These are phyloP conservation scores for Myodes glareolus DNA, from an alignment of 2,113 vertebrate species.

Conservation along the genomic window DNA sequence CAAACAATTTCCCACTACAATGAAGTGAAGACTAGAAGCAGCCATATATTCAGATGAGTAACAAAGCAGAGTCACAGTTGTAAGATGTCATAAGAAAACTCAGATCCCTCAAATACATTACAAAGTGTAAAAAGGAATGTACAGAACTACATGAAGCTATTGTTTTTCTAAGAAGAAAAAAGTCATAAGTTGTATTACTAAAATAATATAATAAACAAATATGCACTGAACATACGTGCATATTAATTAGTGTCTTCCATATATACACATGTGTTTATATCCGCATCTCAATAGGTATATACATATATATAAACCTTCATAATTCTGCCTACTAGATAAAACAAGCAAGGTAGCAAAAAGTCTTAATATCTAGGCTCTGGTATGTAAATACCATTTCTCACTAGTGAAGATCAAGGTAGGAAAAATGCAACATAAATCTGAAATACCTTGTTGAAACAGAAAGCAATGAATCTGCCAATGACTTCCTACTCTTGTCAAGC, in stretches of 20 bases:
- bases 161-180: background rate
- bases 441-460: slow-evolving; percentile 33
- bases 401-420: background rate
- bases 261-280: background rate
- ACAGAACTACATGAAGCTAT: background rate
- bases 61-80: background rate
- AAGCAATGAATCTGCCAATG: slow-evolving; percentile 14
- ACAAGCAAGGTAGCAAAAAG: background rate
- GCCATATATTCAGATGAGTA: background rate
- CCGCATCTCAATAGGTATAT: background rate
- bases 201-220: background rate
- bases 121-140: background rate
- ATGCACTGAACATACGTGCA: background rate
- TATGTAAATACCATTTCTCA: slow-evolving; percentile 5
- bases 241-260: background rate
- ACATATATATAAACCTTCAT: background rate
- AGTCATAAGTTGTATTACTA: background rate
- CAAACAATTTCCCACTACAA: background rate
- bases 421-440: background rate
- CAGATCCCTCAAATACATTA: background rate
- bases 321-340: background rate
- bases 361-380: background rate
- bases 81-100: slow-evolving; percentile 20
- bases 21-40: slow-evolving; percentile 8
- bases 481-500: background rate